Percentiles rank a stretch among this genome's conserved stretches.
These are phyloP conservation scores for Mactra quadrangularis DNA, from an alignment of 1,140 invertebrate genomes.

Conservation along the genomic window DNA sequence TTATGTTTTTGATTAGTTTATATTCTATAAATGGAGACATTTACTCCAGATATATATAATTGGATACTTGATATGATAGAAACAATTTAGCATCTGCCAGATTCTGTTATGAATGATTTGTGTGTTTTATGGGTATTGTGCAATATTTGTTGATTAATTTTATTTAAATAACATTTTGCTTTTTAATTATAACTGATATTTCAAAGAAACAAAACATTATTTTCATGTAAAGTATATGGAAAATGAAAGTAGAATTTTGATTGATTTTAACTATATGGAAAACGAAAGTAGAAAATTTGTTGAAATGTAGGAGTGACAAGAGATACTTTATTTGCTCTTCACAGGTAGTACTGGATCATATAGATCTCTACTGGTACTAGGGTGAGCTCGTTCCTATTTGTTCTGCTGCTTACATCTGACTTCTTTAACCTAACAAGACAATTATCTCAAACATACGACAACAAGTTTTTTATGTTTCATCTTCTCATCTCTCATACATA, in stretches of 20 bases:
- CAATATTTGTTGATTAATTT: neutral
- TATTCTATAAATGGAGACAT: no score
- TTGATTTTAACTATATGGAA: conserved; percentile 44
- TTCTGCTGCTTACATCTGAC: conserved; percentile 58
- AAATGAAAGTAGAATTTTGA: conserved; percentile 35
- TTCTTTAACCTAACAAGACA: conserved; percentile 52
- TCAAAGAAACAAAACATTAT: neutral
- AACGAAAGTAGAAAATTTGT: no score
- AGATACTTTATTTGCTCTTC: conserved; percentile 67
- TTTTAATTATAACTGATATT: neutral
- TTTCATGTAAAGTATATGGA: conserved; percentile 9
- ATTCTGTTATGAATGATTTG: no score
- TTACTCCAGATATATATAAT: no score
- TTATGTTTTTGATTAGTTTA: no score
- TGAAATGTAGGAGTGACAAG: conserved; percentile 50
- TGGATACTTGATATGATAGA: no score
- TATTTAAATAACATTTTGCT: neutral
- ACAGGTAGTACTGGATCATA: conserved; percentile 79
- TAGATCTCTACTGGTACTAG: conserved; percentile 79
- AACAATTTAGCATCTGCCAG: no score
- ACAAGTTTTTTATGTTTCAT: no score
- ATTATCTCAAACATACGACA: no score
- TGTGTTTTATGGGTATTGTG: no score
- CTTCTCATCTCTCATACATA: conserved; percentile 23
- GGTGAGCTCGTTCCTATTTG: conserved; percentile 61